phyloP scores from a whole-genome alignment of 2,113 vertebrate genomes.

The Tachysurus vachellii region DNA sequence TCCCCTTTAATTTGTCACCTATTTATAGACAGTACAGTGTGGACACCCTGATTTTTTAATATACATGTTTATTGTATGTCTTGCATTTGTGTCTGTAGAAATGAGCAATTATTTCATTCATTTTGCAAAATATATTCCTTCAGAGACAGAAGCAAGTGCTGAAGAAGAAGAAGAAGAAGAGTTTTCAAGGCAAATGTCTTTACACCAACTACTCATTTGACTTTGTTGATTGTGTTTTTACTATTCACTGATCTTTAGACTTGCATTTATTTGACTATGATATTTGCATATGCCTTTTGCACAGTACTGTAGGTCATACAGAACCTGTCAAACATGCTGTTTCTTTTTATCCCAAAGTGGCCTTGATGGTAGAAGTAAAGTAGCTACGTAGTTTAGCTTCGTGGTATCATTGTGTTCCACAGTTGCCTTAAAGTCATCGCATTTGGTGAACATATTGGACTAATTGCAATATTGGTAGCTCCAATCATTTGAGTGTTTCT shows the following conservation, averaged over 20 bases:
- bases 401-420: slow-evolving; percentile 41
- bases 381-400: slow-evolving; percentile 18
- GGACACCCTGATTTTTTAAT: background rate
- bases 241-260: background rate
- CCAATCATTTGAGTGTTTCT: slow-evolving; percentile 50
- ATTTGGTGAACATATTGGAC: slow-evolving; percentile 52
- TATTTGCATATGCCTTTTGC: background rate
- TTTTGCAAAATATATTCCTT: background rate
- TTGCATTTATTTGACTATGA: background rate
- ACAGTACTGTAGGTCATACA: background rate
- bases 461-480: slow-evolving; percentile 58
- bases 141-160: background rate
- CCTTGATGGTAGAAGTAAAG: slow-evolving; percentile 36
- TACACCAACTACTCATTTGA: background rate
- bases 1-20: background rate
- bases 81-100: background rate
- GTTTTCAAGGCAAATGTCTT: background rate
- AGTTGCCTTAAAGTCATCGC: slow-evolving; percentile 51
- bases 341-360: slow-evolving; percentile 38
- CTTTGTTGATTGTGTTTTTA: background rate
- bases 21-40: background rate
- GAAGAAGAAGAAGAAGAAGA: background rate
- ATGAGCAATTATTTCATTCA: background rate
- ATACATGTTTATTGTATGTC: background rate
- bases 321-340: slow-evolving; percentile 9